Evolutionary conservation across 1,140 invertebrate genomes (phyloP).

Genomic region (Orius insidiosus): DNA sequence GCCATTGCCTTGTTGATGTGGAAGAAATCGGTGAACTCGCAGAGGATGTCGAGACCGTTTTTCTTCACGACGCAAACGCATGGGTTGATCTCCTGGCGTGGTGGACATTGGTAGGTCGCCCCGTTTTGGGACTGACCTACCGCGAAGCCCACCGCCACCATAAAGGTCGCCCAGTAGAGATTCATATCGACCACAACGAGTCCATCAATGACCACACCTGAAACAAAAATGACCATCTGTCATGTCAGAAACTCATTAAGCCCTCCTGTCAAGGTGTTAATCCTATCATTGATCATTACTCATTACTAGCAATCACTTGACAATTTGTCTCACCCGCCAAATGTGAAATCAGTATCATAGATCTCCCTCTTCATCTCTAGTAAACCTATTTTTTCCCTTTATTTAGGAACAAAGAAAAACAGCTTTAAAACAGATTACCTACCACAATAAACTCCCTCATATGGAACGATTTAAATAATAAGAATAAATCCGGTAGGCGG

Average conservation of each 20-base stretch:
- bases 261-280: no score
- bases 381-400: no score
- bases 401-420: no score
- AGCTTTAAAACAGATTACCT: no score
- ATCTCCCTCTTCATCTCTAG: no score
- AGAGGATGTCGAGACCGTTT: conserved; percentile 67
- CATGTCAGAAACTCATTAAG: no score
- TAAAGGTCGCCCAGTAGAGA: conserved; percentile 1
- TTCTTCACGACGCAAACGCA: conserved; percentile 69
- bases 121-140: conserved; percentile 5
- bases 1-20: conserved; percentile 59
- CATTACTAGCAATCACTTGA: no score
- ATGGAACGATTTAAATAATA: no score
- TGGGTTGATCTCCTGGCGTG: conserved; percentile 48
- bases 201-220: conserved; percentile 13
- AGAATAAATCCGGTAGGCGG: no score
- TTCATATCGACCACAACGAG: conserved; percentile 8
- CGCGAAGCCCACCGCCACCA: conserved; percentile 9
- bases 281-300: neutral
- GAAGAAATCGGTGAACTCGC: conserved; percentile 58
- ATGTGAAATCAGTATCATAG: no score
- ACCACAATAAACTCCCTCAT: no score
- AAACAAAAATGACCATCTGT: conserved; percentile 12
- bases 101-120: conserved; percentile 41
- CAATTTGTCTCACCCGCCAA: no score